Percentiles rank a stretch among this genome's conserved stretches.
phyloP scores from a whole-genome alignment of 2,888 invertebrate species.

The Nemurella pictetii region DNA sequence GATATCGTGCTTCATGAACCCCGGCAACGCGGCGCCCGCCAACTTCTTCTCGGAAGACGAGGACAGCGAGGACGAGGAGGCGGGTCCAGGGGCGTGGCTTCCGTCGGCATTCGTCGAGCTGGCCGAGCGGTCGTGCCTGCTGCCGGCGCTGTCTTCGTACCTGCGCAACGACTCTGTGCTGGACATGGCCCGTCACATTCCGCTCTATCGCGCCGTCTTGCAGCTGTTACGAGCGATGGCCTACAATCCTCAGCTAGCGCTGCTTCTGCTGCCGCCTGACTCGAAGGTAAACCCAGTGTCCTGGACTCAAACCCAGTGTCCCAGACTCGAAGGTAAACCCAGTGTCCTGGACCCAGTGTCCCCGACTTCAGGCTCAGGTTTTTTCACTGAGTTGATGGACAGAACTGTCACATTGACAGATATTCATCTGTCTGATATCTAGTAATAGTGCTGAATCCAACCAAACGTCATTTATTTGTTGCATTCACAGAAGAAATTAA shows the following conservation, averaged over 20 bases:
- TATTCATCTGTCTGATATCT: too few species aligned
- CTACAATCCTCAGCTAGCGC: conserved; percentile 61
- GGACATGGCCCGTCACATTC: conserved; percentile 96
- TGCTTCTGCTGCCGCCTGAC: conserved; percentile 64
- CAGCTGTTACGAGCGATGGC: conserved; percentile 78
- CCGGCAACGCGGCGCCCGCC: conserved; percentile 51
- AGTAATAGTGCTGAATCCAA: too few species aligned
- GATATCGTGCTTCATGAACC: conserved; percentile 85
- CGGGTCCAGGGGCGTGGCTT: conserved; percentile 53
- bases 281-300: conserved; percentile 43
- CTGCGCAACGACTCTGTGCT: conserved; percentile 93
- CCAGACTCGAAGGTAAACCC: too few species aligned
- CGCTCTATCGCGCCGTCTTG: conserved; percentile 84
- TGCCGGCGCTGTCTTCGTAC: conserved; percentile 88
- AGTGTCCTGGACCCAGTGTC: too few species aligned
- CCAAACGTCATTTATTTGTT: too few species aligned
- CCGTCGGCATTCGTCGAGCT: conserved; percentile 76
- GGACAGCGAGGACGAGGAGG: conserved; percentile 33
- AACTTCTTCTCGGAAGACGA: conserved; percentile 38
- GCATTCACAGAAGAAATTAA: too few species aligned
- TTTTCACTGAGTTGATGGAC: too few species aligned
- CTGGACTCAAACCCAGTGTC: too few species aligned
- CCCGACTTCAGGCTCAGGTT: too few species aligned
- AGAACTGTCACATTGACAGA: too few species aligned
- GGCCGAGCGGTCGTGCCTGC: conserved; percentile 78